Base-by-base conservation (phyloP, 1,140 invertebrate genomes). In the Druon quercuslanigerum region DNA sequence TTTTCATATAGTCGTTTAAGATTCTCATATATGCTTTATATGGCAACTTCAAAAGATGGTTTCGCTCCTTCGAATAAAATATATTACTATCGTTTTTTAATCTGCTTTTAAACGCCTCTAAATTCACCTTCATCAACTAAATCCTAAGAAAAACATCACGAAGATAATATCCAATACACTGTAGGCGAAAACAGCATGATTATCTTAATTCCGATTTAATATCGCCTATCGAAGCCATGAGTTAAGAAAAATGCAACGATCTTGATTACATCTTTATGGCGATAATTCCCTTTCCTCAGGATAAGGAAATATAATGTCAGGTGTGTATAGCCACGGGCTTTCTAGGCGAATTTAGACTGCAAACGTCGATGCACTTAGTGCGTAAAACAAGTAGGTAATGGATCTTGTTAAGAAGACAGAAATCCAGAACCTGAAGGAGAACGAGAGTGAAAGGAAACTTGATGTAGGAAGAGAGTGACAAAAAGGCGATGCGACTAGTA, bases 401-500 rank as follows among this genome's bases (percentile, higher is more conserved):
- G 7, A 46, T 66, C 25, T 14, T 16, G 2, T 66, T 40, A 14
- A 16, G 20, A 20, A 40, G 5, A 2, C 60, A n/a, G 20, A 20
- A 40, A 8, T 16, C 60, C 6, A 66, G 25, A 66, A 16, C 25
- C 60, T 16, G 13, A n/a, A 33, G 20, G 33, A 57, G 13, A 57
- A 57, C 25, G 16, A 66, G 60, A 66, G 60, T 66, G 60, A 66
- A 66, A 66, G 25, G 60, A n/a, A 66, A 40, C 60, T 66, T 17
- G 52, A 54, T 54, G 52, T 54, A n/a, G 57, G 13, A 66, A 66
- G 33, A 66, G 60, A 66, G 60, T 66, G 60, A 66, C 60, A 66
- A 66, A 66, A 66, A 66, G 25, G 60, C 33, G 60, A 66, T 66
- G 60, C 25, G 60, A 66, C 60, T 66, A 66, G 60, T 66, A 33